Base-by-base conservation (phyloP, 2,797 vertebrate genomes). In the Poeciliopsis turneri region DNA sequence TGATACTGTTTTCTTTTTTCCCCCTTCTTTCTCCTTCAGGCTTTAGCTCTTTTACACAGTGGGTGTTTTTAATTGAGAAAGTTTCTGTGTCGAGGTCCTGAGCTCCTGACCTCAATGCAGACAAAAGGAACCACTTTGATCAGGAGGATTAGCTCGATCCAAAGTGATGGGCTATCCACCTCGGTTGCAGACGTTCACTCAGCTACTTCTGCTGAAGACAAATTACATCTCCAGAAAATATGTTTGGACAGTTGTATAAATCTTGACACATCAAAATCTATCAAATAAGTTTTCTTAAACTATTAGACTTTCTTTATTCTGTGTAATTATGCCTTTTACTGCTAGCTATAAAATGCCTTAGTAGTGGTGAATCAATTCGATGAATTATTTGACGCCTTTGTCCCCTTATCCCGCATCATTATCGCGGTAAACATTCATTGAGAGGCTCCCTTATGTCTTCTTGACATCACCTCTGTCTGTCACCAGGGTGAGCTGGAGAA, bases 401-500 rank as follows among this genome's bases (percentile, higher is more conserved):
- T 57, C 16, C 16, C 15, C 0, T 25, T 64, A 4, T 71, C 33
- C 74, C 10, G 57, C 15, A 39, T 79, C 28, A 74, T 76, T 69
- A 13, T 75, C 78, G 53, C 78, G n/a, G 75, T 76, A 49, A 81
- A 39, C 2, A 51, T 16, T 76, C 64, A 76, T 46, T 64, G 51
- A 49, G 25, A 75, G 66, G n/a, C 59, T 77, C 49, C 55, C 64
- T 64, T 28, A 53, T 82, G 39, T 25, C 45, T 55, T 73, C 39
- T 36, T 15, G 45, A 75, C 71, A 77, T 68, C 30, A 23, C 39
- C 33, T 46, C 53, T 68, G 91, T 43, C 87, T 61, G 33, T 89
- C 96, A 96, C 89, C 91, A 99, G 98, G 98, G 98, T 72, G 98
- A 99, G 96, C 94, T 99, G 86, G 98, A 99, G 94, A 99, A 99